Evolutionary conservation across 2,797 vertebrate species (phyloP).

Genomic region (Ciconia nigra): DNA sequence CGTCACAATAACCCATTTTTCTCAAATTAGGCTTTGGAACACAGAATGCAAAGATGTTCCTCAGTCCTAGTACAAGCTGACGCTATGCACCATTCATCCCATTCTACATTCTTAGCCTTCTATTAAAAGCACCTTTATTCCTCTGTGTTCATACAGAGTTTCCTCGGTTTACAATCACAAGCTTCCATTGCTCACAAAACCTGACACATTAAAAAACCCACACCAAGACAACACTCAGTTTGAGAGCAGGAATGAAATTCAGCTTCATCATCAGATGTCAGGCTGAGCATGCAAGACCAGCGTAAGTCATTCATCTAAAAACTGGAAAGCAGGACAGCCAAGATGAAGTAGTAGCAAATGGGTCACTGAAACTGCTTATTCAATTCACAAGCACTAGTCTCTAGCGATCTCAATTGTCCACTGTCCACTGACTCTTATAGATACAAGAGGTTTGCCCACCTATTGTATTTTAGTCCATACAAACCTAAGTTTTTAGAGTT

Average conservation of each 20-base stretch:
- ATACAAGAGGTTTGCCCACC: neutral
- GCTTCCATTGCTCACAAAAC: neutral
- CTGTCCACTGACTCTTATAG: neutral
- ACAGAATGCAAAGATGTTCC: neutral
- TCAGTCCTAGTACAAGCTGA: neutral
- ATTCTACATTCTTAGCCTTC: neutral
- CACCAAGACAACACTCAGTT: neutral
- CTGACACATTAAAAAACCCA: neutral
- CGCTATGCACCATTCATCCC: neutral
- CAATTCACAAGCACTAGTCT: neutral
- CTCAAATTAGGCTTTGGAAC: neutral
- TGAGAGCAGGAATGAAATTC: neutral
- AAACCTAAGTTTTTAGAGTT: neutral
- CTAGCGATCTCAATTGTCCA: neutral
- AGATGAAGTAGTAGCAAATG: neutral
- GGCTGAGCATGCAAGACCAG: neutral
- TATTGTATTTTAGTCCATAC: neutral
- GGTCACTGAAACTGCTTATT: neutral
- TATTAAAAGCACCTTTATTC: neutral
- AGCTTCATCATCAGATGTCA: neutral
- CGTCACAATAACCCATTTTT: neutral
- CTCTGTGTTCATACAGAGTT: neutral
- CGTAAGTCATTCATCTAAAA: neutral
- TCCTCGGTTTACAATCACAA: neutral
- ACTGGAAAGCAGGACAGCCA: neutral